Evolutionary conservation across 1,140 invertebrate genomes (phyloP).

Genomic region (Ditylenchus dipsaci): DNA sequence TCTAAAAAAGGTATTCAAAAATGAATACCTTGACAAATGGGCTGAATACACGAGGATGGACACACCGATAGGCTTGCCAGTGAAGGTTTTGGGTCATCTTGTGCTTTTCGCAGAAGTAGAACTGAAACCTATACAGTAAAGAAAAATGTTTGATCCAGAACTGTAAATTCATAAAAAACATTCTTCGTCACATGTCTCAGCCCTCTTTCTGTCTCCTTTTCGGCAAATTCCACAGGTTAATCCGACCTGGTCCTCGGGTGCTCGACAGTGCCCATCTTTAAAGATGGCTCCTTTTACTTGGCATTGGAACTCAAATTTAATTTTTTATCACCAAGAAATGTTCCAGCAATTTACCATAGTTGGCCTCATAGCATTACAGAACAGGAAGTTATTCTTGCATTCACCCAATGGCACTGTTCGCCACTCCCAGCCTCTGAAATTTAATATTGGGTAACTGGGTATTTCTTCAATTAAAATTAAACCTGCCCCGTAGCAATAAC

Average conservation of each 20-base stretch:
- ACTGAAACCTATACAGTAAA: not conserved
- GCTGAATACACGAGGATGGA: not conserved
- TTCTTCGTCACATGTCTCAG: constrained; percentile 25
- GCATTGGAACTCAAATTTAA: constrained; percentile 15
- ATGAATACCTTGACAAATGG: not conserved
- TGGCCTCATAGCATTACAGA: constrained; percentile 20
- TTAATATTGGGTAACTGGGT: not conserved
- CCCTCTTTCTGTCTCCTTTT: constrained; percentile 13
- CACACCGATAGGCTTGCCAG: constrained; percentile 17
- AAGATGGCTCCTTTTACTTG: constrained; percentile 8
- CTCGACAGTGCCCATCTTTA: constrained; percentile 15
- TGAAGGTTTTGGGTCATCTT: not conserved
- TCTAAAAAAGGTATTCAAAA: too few species aligned
- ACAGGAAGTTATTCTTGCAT: constrained; percentile 13
- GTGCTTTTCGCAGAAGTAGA: constrained; percentile 18
- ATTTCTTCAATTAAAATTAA: too few species aligned
- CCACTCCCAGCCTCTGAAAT: constrained; percentile 25
- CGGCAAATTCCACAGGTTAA: constrained; percentile 12
- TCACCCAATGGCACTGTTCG: constrained; percentile 19
- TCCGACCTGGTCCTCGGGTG: not conserved
- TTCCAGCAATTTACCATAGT: not conserved
- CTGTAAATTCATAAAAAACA: not conserved
- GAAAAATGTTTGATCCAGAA: not conserved
- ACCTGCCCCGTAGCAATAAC: too few species aligned
- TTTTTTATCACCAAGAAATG: not conserved